These are phyloP conservation scores for Vireo altiloquus DNA, from an alignment of 2,113 vertebrate species.

Conservation along the genomic window DNA sequence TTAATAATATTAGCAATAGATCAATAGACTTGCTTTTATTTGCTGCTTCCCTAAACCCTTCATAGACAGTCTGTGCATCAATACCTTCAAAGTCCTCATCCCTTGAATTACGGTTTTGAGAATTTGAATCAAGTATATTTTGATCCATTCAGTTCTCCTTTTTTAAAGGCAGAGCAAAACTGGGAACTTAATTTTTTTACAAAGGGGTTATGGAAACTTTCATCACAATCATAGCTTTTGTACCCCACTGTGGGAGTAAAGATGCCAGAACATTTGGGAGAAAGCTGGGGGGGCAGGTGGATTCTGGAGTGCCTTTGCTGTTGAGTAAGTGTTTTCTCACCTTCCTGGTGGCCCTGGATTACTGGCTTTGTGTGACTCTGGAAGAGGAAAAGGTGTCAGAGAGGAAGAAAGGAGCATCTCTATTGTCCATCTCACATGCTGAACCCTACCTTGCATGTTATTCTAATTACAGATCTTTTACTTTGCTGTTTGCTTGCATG, in stretches of 20 bases:
- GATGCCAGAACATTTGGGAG: background rate
- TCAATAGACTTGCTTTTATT: background rate
- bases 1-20: background rate
- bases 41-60: background rate
- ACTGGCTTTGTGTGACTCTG: background rate
- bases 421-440: background rate
- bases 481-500: background rate
- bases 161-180: background rate
- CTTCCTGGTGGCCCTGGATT: background rate
- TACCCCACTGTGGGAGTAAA: background rate
- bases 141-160: background rate
- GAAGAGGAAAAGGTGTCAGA: background rate
- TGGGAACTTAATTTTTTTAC: background rate
- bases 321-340: background rate
- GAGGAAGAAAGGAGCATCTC: background rate
- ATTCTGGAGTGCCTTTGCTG: background rate
- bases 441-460: background rate
- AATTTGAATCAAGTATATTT: background rate
- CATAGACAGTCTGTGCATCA: background rate
- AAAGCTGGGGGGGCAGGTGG: fast-evolving
- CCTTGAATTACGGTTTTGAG: background rate
- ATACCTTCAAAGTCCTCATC: background rate
- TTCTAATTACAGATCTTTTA: background rate
- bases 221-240: background rate
- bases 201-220: background rate